Conservation (phyloP, 1,140 invertebrate genomes). For the Pseudobourletiella spinata region DNA sequence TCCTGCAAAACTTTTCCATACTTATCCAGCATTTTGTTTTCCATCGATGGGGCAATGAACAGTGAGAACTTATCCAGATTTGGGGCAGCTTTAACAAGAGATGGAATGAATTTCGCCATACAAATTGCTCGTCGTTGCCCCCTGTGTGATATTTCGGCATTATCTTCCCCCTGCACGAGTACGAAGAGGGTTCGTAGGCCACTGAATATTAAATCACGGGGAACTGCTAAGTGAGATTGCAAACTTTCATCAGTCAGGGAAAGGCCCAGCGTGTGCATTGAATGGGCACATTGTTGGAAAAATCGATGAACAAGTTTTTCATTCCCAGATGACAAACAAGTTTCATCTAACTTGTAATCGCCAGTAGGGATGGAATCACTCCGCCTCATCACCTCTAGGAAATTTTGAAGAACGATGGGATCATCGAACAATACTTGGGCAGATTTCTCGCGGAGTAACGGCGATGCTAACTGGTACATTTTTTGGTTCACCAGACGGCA, state of each 20-base stretch:
- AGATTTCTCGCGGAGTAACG: not conserved
- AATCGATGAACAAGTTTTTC: not conserved
- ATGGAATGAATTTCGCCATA: not conserved
- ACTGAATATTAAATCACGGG: not conserved
- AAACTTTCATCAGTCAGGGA: not conserved
- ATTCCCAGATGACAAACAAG: not conserved
- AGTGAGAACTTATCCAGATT: not conserved
- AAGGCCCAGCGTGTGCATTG: not conserved
- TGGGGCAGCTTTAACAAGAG: not conserved
- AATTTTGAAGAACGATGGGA: not conserved
- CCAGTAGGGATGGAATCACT: not conserved
- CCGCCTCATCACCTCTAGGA: not conserved
- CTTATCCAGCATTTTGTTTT: not conserved
- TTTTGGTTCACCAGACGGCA: not conserved
- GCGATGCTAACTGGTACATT: not conserved
- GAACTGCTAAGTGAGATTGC: not conserved
- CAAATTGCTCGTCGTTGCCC: not conserved
- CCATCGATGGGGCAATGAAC: not conserved
- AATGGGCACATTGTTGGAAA: not conserved
- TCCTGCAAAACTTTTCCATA: not conserved
- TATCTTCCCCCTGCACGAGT: not conserved
- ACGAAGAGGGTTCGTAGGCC: not conserved
- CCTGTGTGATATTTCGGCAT: not conserved
- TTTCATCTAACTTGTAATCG: conserved; percentile 2
- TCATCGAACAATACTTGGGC: not conserved